A percentile compares a stretch with the other conserved stretches of the same genome.
Evolutionary conservation across 2,888 invertebrate species (phyloP).

Genomic region (Therioaphis trifolii): DNA sequence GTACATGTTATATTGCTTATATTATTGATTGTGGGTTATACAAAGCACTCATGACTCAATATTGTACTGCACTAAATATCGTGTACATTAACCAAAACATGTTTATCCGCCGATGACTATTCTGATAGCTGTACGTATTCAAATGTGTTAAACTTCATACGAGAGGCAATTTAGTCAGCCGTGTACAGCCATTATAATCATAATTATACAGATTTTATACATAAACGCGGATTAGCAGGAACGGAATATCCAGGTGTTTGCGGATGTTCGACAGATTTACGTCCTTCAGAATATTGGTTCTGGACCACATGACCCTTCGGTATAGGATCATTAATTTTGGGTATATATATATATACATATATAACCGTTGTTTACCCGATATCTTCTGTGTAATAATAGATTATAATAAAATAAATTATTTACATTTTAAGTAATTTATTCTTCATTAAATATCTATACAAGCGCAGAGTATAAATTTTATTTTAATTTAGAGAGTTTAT

Average conservation of each 20-base stretch:
- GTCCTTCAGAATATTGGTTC: neutral
- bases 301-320: neutral
- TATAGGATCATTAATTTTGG: neutral
- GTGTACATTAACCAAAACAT: conserved; percentile 1
- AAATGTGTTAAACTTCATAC: conserved; percentile 5
- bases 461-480: too few relatives aligned
- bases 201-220: neutral
- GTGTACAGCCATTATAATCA: conserved; percentile 28
- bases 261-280: neutral
- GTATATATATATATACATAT: too few relatives aligned
- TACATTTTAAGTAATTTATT: too few relatives aligned
- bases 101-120: neutral
- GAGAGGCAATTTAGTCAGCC: neutral
- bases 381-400: too few relatives aligned
- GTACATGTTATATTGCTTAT: neutral
- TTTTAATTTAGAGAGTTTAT: too few relatives aligned
- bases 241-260: neutral
- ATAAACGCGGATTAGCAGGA: neutral
- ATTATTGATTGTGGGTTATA: neutral
- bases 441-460: too few relatives aligned
- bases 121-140: conserved; percentile 18
- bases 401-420: too few relatives aligned
- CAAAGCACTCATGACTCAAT: neutral
- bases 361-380: too few relatives aligned
- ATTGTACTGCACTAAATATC: neutral